A percentile compares a stretch with the other conserved stretches of the same genome.
Evolutionary conservation across 2,113 vertebrate species (phyloP).

Genomic region (Siniperca knerii): DNA sequence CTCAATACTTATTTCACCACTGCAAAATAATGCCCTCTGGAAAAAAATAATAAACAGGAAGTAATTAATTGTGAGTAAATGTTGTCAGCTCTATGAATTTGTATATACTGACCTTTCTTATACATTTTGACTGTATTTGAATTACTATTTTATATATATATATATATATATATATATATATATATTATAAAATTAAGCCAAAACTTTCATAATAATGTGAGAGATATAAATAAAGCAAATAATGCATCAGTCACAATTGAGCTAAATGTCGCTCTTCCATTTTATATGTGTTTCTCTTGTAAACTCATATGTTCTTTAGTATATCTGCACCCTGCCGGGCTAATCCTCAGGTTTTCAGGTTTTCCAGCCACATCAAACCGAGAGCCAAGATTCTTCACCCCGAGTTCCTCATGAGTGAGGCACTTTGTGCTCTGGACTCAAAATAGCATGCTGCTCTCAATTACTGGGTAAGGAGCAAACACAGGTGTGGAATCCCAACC

Average conservation of each 20-base stretch:
- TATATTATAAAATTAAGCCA: neutral
- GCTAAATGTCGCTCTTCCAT: constrained; percentile 15
- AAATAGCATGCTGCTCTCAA: constrained; percentile 92
- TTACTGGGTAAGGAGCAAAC: constrained; percentile 94
- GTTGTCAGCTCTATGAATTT: neutral
- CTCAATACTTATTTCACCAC: neutral
- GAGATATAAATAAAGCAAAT: neutral
- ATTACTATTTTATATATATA: neutral
- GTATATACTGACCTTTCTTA: neutral
- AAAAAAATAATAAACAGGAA: neutral
- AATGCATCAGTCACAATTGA: constrained; percentile 16
- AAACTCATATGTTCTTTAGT: constrained; percentile 38
- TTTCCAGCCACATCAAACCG: constrained; percentile 79
- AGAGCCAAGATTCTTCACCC: constrained; percentile 70
- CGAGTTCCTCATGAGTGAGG: constrained; percentile 78
- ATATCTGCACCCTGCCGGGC: constrained; percentile 56
- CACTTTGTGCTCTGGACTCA: constrained; percentile 87
- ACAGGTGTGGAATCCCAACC: constrained; percentile 92
- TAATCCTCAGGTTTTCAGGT: constrained; percentile 58
- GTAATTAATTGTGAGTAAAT: neutral
- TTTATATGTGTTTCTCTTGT: constrained; percentile 32
- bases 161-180: neutral
- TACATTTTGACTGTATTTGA: neutral
- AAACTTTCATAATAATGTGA: neutral
- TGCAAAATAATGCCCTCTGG: neutral